These are phyloP conservation scores for Daktulosphaira vitifoliae DNA, from an alignment of 1,140 invertebrate species.

Conservation along the genomic window DNA sequence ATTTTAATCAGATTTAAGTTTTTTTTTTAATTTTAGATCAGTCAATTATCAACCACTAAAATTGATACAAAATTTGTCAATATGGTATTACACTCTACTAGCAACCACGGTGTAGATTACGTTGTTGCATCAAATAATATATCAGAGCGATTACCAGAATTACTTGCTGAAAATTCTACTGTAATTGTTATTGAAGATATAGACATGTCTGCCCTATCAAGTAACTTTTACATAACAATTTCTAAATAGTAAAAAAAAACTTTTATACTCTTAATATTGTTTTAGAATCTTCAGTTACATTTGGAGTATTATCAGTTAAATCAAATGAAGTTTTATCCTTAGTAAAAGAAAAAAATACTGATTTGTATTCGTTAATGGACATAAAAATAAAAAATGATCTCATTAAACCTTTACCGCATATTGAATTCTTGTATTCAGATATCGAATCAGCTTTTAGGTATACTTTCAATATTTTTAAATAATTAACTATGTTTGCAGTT, in stretches of 20 bases:
- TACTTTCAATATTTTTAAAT: background rate
- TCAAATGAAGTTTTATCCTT: conserved; percentile 10
- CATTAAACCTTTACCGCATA: conserved; percentile 5
- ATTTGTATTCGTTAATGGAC: background rate
- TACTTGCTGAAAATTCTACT: background rate
- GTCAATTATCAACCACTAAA: background rate
- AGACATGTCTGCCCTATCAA: conserved; percentile 8
- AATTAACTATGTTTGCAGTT: no score
- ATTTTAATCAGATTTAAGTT: no score
- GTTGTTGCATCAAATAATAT: background rate
- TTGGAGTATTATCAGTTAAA: conserved; percentile 1
- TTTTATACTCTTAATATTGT: no score
- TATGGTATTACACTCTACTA: background rate
- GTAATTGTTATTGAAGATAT: background rate
- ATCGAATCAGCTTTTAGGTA: conserved; percentile 5
- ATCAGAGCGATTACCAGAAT: background rate
- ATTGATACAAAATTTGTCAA: conserved; percentile 20
- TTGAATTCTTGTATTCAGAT: background rate
- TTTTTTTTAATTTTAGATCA: background rate
- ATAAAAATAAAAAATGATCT: background rate
- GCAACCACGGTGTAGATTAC: conserved; percentile 1
- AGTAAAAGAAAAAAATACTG: background rate
- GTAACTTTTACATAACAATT: background rate
- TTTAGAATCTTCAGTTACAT: background rate
- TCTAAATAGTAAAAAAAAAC: background rate